Evolutionary conservation across 2,113 vertebrate genomes (phyloP), one percentile per base, ranked within the genome.

Genomic region (Barbus barbus): DNA sequence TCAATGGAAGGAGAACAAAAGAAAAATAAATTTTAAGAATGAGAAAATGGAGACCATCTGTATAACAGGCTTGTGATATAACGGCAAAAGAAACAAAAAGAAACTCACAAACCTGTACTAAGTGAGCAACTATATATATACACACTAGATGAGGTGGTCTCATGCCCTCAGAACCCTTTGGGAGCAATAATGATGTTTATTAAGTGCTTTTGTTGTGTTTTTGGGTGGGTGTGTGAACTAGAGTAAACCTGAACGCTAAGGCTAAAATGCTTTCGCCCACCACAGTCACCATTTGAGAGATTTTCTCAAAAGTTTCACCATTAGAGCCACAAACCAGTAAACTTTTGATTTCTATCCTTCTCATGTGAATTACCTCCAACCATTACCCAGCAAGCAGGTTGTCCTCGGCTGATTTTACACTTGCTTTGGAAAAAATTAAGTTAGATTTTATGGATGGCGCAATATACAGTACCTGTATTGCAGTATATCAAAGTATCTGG

Each of bases 1-100:
- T 74, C 44, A 83, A 67, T 76, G 65, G 33, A 44, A 38, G 8
- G 18, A 69, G 38, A 58, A 72, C 28, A 78, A 41, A 72, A 22
- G 4, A 53, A 85, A 76, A 22, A 76, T 12, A 11, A 22, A 78
- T 4, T 36, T 69, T 44, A 78, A 61, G 44, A 67, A 38, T 51
- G 48, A 41, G 13, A 38, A 63, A 75, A 41, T 51, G 22, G n/a
- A 46, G 13, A 51, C 26, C 11, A 33, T 71, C 36, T 44, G 11
- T 18, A 69, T 13, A 73, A 26, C 38, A 16, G 22, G 36, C 1
- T 46, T 44, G n/a, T 73, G 69, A 46, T 73, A 24, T 73, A 4
- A 46, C 7, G 4, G n/a, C n/a, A 46, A 46, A 71, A 71, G 31
- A 71, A 71, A n/a, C 31, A 5, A 36, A 67, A 44, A 41, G 24